These are phyloP conservation scores for Mesochorus sp. DNA, from an alignment of 2,888 invertebrate genomes.

Conservation along the genomic window DNA sequence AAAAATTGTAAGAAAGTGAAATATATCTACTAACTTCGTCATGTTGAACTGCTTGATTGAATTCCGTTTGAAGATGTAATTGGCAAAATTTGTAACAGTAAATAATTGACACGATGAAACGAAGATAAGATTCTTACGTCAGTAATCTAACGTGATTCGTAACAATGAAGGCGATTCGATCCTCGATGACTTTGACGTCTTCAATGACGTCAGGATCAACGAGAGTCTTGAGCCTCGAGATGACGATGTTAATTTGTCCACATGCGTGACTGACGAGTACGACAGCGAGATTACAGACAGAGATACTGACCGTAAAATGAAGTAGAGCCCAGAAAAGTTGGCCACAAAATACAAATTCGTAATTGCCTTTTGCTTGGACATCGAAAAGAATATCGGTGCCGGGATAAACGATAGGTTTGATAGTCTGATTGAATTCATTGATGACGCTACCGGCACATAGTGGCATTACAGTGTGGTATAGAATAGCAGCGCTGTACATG, in stretches of 20 bases:
- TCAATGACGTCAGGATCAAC: not conserved
- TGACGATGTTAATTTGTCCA: conserved; percentile 66
- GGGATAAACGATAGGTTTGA: conserved; percentile 41
- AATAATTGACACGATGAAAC: too few species aligned
- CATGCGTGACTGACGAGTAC: conserved; percentile 67
- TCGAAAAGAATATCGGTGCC: conserved; percentile 53
- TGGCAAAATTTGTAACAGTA: too few species aligned
- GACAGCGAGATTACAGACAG: conserved; percentile 63
- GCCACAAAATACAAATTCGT: conserved; percentile 64
- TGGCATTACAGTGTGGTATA: conserved; percentile 65
- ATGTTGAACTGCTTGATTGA: too few species aligned
- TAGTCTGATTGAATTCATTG: conserved; percentile 51
- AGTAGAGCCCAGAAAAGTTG: conserved; percentile 60
- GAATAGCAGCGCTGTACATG: conserved; percentile 67
- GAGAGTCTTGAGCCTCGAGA: conserved; percentile 49
- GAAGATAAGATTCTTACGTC: conserved; percentile 65
- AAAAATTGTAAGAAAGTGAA: too few species aligned
- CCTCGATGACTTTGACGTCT: not conserved
- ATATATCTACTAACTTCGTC: too few species aligned
- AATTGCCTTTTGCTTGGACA: conserved; percentile 55
- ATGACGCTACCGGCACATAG: conserved; percentile 52
- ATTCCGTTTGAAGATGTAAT: too few species aligned
- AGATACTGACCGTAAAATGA: conserved; percentile 58
- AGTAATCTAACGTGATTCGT: conserved; percentile 62
- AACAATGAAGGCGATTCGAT: conserved; percentile 57